These are phyloP conservation scores for Rhinoraja longicauda DNA, from an alignment of 2,797 vertebrate genomes.

Conservation along the genomic window DNA sequence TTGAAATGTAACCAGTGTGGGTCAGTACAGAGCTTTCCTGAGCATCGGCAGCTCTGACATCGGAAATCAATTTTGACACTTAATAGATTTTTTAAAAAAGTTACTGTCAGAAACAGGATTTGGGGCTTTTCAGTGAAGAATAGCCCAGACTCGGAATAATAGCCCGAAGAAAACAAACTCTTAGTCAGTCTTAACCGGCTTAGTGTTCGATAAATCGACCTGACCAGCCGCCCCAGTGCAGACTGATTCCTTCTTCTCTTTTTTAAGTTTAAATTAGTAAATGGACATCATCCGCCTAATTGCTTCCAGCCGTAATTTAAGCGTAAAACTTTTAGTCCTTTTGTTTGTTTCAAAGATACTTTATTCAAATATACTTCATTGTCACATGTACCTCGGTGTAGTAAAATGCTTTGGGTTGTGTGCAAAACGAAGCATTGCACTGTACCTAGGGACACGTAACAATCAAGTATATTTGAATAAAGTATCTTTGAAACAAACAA, in stretches of 20 bases:
- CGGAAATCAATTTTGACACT: background rate
- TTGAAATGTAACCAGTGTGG: slow-evolving; percentile 50
- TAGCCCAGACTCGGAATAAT: background rate
- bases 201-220: background rate
- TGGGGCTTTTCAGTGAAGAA: background rate
- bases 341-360: too few relatives aligned
- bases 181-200: background rate
- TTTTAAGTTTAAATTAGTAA: background rate
- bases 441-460: too few relatives aligned
- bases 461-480: too few relatives aligned
- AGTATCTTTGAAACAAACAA: background rate
- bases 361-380: too few relatives aligned
- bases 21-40: slow-evolving; percentile 61
- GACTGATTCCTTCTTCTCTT: background rate
- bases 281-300: background rate
- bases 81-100: background rate
- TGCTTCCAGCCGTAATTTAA: too few relatives aligned
- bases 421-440: too few relatives aligned
- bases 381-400: too few relatives aligned
- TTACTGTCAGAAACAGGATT: background rate
- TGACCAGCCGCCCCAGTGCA: background rate
- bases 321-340: too few relatives aligned
- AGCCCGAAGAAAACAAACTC: background rate
- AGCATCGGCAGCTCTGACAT: background rate
- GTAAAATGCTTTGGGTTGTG: too few relatives aligned